Evolutionary conservation across 2,797 vertebrate genomes (phyloP), one percentile per base, ranked within the genome.

Genomic region (Pogoniulus pusillus): DNA sequence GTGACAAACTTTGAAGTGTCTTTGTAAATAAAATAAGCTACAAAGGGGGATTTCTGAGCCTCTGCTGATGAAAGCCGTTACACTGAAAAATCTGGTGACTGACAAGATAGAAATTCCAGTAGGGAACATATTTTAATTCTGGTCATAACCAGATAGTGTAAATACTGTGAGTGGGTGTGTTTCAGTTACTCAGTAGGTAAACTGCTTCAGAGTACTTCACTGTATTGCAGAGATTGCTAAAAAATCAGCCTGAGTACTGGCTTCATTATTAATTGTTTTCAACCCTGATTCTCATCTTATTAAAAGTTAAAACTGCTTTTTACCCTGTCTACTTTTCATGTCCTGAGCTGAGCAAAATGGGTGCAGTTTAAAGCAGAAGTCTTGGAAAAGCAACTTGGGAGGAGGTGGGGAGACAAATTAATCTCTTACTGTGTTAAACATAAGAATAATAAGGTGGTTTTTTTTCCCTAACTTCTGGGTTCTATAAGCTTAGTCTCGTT

Each of bases 261-360:
- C 71, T 79, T 75, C 9, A 2, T 47, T 17, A 74, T 78, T 49
- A 35, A 55, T 43, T 54, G n/a, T 37, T 78, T 83, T 65, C 71
- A 77, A 20, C 39, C 29, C 69, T n/a, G 63, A 82, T 69, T 75
- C n/a, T 72, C 29, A 18, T 55, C 43, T 47, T 55, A 69, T 11
- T 82, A 30, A 75, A 80, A 49, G 35, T 64, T 90, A 59, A 68
- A 92, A 39, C 30, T 62, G 43, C 34, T 68, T 91, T 92, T 93
- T 74, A 34, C 35, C 47, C 65, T 39, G 80, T 35, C 29, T 82
- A 7, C 16, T 62, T 72, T n/a, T 45, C 65, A 64, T 80, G 69
- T 35, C 19, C 63, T 63, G 63, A 93, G 87, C 91, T 94, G 93
- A 93, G 90, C 75, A 83, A 69, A 94, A 64, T 17, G 59, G 91